A percentile compares a stretch with the other conserved stretches of the same genome.
Evolutionary conservation across 2,888 invertebrate genomes (phyloP).

Genomic region (Pristionchus exspectatus): DNA sequence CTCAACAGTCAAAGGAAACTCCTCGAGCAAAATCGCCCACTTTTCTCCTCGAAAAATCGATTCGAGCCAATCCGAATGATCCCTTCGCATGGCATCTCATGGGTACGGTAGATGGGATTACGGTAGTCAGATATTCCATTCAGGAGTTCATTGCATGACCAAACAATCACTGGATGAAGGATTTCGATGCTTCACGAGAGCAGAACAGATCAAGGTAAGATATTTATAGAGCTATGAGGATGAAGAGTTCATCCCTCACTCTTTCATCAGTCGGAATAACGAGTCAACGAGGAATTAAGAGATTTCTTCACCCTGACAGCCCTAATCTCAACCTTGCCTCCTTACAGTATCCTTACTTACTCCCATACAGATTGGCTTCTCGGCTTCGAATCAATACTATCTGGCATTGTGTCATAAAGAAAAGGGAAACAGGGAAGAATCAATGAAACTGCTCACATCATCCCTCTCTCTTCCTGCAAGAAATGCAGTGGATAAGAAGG

Average conservation of each 20-base stretch:
- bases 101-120: conserved; percentile 54
- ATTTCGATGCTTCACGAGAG: conserved; percentile 58
- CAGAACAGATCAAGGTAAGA: conserved; percentile 58
- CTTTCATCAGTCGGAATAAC: no score
- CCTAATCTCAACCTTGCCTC: no score
- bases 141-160: conserved; percentile 59
- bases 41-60: conserved; percentile 49
- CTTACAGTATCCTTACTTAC: background rate
- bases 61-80: conserved; percentile 61
- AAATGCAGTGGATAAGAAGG: conserved; percentile 61
- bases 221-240: background rate
- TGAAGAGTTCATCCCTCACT: no score
- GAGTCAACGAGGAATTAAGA: no score
- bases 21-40: conserved; percentile 35
- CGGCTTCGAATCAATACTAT: conserved; percentile 60
- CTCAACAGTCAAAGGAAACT: background rate
- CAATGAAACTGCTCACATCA: conserved; percentile 51
- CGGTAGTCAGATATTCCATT: background rate
- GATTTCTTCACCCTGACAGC: no score
- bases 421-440: conserved; percentile 55
- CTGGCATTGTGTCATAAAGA: conserved; percentile 55
- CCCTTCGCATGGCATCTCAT: conserved; percentile 61
- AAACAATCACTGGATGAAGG: conserved; percentile 57
- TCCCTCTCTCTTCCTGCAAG: conserved; percentile 55
- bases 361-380: conserved; percentile 56